Conservation (phyloP, 1,140 invertebrate genomes). For the Ceratoteleas bidentatus region DNA sequence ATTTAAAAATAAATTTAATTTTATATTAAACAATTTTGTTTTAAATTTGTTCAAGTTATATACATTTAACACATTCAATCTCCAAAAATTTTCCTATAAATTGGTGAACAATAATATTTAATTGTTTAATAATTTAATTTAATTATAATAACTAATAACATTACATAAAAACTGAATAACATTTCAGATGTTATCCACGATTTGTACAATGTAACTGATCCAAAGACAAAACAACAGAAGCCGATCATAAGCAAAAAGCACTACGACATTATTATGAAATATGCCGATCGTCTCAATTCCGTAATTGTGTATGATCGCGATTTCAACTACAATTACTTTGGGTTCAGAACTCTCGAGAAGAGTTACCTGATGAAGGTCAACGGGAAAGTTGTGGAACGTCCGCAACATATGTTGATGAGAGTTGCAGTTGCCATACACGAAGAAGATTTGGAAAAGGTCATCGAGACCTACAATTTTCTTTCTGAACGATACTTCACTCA, state of each 20-base stretch:
- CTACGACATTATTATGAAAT: conserved; percentile 91
- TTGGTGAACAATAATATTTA: too few relatives aligned
- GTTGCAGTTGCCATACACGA: conserved; percentile 98
- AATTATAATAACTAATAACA: too few relatives aligned
- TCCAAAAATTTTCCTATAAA: too few relatives aligned
- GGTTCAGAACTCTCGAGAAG: conserved; percentile 98
- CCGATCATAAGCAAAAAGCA: conserved; percentile 94
- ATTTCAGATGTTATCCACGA: conserved; percentile 94
- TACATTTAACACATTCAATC: too few relatives aligned
- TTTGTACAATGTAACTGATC: conserved; percentile 90
- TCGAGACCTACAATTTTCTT: conserved; percentile 98
- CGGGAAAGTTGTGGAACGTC: conserved; percentile 96
- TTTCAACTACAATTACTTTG: conserved; percentile 99
- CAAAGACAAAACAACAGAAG: conserved; percentile 83
- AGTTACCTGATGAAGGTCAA: conserved; percentile 97
- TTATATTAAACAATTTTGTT: too few relatives aligned
- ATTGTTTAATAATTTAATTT: too few relatives aligned
- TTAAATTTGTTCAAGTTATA: too few relatives aligned
- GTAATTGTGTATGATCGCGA: conserved; percentile 98
- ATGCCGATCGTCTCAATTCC: conserved; percentile 95
- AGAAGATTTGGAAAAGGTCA: conserved; percentile 94
- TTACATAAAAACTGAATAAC: not conserved
- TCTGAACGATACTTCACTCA: conserved; percentile 99
- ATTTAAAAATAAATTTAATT: too few relatives aligned
- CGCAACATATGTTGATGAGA: conserved; percentile 99